These are phyloP conservation scores for Eolophus roseicapilla DNA, from an alignment of 2,113 vertebrate genomes.

Conservation along the genomic window DNA sequence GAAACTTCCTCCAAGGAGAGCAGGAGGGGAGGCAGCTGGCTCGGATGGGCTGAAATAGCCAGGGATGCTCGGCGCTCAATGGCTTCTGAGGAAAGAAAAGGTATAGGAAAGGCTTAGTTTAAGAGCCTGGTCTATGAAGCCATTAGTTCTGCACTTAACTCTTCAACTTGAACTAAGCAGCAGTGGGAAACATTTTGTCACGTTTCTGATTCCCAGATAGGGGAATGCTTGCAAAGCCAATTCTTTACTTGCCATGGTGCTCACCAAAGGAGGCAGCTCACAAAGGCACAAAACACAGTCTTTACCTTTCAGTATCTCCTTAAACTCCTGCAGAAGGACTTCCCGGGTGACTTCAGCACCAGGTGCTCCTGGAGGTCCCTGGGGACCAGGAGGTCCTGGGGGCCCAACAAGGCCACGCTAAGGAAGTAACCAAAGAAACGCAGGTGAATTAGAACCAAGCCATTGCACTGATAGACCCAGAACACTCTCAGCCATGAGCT, in stretches of 20 bases:
- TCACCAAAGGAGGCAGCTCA: background rate
- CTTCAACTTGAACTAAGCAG: background rate
- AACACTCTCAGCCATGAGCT: background rate
- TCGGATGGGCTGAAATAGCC: conserved; percentile 61
- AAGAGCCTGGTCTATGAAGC: background rate
- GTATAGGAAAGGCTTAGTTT: background rate
- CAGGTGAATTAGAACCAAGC: background rate
- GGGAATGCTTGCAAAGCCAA: background rate
- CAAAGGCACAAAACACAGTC: background rate
- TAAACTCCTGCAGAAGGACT: conserved; percentile 87
- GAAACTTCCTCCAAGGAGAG: conserved; percentile 77
- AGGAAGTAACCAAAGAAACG: background rate
- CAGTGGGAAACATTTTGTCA: background rate
- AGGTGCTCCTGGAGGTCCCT: conserved; percentile 80
- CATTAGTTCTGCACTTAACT: no score
- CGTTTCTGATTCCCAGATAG: background rate
- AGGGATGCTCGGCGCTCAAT: conserved; percentile 77
- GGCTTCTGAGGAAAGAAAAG: conserved; percentile 77
- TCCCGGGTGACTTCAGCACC: conserved; percentile 87
- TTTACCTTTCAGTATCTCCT: conserved; percentile 88
- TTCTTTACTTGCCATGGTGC: background rate
- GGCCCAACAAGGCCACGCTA: conserved; percentile 78
- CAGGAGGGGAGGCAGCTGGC: conserved; percentile 73
- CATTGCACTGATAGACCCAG: background rate
- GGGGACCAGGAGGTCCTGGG: conserved; percentile 87